Evolutionary conservation across 2,797 vertebrate genomes (phyloP), one percentile per base, ranked within the genome.

Genomic region (Aselliscus stoliczkanus): DNA sequence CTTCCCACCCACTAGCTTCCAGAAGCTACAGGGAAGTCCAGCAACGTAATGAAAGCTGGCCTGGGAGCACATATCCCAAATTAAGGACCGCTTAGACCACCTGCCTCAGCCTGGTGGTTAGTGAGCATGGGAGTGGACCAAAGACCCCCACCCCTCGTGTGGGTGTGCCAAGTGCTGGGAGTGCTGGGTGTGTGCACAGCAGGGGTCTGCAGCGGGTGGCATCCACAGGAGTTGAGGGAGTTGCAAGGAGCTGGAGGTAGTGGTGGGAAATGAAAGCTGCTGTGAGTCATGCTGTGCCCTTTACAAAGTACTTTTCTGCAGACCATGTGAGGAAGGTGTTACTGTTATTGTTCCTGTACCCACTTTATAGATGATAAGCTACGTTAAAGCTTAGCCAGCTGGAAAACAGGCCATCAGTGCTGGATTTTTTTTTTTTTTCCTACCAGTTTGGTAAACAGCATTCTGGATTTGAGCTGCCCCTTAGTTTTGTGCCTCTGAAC

Each of bases 261-360:
- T 25, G 37, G 15, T 5, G 39, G 64, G 37, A n/a, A 4, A 0
- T 1, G 8, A 25, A n/a, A 13, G 31, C 37, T 20, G 17, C 54
- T 1, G 0, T 20, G 13, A 2, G n/a, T 2, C 9, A 0, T 14
- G 65, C 67, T 37, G 14, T 52, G 23, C 0, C 0, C 52, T 25
- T 62, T 20, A 44, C 62, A 18, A 13, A 86, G 82, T 6, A n/a
- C 73, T 64, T 80, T 20, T n/a, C 29, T 42, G 52, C n/a, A n/a
- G 52, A 17, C 17, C 15, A 27, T 1, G 0, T 6, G 64, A 72
- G 44, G 34, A 52, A 44, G 23, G 14, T 34, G 17, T 64, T 7
- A 27, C 21, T 15, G 10, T 3, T 11, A 13, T 2, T 23, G 72
- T 13, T 11, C 37, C 0, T 1, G 11, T 25, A 25, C 56, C 80